phyloP scores from a whole-genome alignment of 1,140 invertebrate species.

The Drosophila nannoptera region DNA sequence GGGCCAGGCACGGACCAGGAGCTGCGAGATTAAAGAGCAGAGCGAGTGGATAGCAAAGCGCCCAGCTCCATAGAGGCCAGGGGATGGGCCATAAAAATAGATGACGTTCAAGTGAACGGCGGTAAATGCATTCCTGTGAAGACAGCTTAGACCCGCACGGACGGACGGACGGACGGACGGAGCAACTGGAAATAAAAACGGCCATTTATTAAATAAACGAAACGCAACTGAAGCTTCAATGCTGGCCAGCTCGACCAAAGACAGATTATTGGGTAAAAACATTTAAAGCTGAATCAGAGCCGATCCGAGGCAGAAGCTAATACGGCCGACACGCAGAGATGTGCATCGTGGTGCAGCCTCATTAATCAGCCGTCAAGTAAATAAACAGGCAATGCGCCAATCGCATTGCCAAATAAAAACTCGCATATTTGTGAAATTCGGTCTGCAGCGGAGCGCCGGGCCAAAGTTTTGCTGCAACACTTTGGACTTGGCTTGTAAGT shows the following conservation, averaged over 20 bases:
- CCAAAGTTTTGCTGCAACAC: slow-evolving; percentile 41
- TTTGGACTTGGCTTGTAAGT: slow-evolving; percentile 40
- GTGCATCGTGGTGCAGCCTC: neutral
- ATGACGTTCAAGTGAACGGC: slow-evolving; percentile 37
- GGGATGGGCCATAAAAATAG: slow-evolving; percentile 38
- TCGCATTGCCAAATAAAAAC: slow-evolving; percentile 12
- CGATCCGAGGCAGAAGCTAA: too few species aligned
- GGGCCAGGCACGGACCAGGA: neutral
- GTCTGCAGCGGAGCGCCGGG: neutral
- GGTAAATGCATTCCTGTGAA: slow-evolving; percentile 33
- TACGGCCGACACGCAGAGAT: too few species aligned
- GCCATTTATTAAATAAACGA: slow-evolving; percentile 55
- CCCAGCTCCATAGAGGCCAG: slow-evolving; percentile 19
- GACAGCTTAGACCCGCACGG: slow-evolving; percentile 21
- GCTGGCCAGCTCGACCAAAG: slow-evolving; percentile 23
- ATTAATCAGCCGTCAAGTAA: slow-evolving; percentile 13
- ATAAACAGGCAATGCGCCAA: slow-evolving; percentile 8
- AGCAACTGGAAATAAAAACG: slow-evolving; percentile 11
- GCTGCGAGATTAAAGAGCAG: slow-evolving; percentile 52
- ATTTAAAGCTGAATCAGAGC: too few species aligned
- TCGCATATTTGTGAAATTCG: slow-evolving; percentile 12
- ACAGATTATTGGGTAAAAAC: neutral
- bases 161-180: slow-evolving; percentile 5
- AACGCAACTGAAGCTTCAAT: slow-evolving; percentile 23
- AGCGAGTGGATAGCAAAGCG: slow-evolving; percentile 13